Evolutionary conservation across 2,113 vertebrate species (phyloP).

Genomic region (Neodon shergylaensis): DNA sequence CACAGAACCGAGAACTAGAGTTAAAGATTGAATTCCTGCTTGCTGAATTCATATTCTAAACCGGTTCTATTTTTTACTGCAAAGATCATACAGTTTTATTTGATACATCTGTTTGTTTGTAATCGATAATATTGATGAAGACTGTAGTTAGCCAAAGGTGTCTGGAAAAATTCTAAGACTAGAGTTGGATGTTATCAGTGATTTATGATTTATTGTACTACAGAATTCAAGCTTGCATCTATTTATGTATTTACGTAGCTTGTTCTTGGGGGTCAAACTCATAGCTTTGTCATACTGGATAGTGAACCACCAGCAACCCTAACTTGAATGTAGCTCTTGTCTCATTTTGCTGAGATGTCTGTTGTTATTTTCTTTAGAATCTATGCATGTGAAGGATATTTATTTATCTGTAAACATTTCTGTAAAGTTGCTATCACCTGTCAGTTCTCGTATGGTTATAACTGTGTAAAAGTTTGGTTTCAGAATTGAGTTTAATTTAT

Average conservation of each 20-base stretch:
- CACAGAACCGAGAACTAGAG: background rate
- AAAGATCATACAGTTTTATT: background rate
- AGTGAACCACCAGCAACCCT: background rate
- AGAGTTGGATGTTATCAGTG: background rate
- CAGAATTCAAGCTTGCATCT: background rate
- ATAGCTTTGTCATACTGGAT: background rate
- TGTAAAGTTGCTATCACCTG: background rate
- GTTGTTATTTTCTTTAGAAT: conserved; percentile 6
- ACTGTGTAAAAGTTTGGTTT: conserved; percentile 6
- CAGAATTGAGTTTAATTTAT: conserved; percentile 35
- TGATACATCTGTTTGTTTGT: conserved; percentile 14
- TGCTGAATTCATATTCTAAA: background rate
- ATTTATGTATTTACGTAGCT: background rate
- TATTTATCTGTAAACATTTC: conserved; percentile 45
- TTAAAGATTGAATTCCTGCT: background rate
- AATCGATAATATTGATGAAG: background rate
- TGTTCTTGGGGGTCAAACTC: background rate
- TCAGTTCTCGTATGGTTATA: background rate
- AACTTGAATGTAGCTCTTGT: background rate
- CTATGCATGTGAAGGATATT: background rate
- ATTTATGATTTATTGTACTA: background rate
- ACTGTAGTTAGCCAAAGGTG: conserved; percentile 15
- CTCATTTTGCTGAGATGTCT: conserved; percentile 36
- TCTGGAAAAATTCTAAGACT: conserved; percentile 5
- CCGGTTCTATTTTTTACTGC: background rate